Evolutionary conservation across 37 sponge, comb jelly and placozoan species (phyloP).

Genomic region (Aplysina aerophoba): DNA sequence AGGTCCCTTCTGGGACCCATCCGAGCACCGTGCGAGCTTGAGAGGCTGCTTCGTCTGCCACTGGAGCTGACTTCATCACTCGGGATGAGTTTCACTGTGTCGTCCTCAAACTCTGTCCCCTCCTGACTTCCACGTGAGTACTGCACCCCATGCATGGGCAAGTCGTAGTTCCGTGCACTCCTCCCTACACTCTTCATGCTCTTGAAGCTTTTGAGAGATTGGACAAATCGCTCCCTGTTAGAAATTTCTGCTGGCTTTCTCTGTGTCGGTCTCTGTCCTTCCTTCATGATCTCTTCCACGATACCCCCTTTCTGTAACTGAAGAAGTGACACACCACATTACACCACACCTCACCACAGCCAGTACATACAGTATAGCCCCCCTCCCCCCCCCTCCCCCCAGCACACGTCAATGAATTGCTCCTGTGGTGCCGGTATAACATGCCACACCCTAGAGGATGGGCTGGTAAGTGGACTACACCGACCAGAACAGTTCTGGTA

Average conservation of each 20-base stretch:
- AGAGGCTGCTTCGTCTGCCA: neutral
- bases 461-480: too few relatives aligned
- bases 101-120: neutral
- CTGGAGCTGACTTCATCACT: neutral
- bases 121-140: too few relatives aligned
- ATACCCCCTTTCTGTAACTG: neutral
- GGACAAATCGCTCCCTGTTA: neutral
- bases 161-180: too few relatives aligned
- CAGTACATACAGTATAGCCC: too few relatives aligned
- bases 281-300: constrained; percentile 1
- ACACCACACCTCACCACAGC: too few relatives aligned
- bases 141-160: too few relatives aligned
- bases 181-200: neutral
- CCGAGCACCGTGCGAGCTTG: neutral
- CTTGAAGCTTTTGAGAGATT: constrained; percentile 10
- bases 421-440: too few relatives aligned
- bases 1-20: neutral
- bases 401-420: too few relatives aligned
- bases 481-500: too few relatives aligned
- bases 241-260: neutral
- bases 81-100: neutral
- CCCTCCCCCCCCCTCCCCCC: too few relatives aligned
- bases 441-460: too few relatives aligned
- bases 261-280: constrained; percentile 6
- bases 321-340: too few relatives aligned